Base-by-base conservation (phyloP, 2,797 vertebrate genomes). In the Halcyon badia region DNA sequence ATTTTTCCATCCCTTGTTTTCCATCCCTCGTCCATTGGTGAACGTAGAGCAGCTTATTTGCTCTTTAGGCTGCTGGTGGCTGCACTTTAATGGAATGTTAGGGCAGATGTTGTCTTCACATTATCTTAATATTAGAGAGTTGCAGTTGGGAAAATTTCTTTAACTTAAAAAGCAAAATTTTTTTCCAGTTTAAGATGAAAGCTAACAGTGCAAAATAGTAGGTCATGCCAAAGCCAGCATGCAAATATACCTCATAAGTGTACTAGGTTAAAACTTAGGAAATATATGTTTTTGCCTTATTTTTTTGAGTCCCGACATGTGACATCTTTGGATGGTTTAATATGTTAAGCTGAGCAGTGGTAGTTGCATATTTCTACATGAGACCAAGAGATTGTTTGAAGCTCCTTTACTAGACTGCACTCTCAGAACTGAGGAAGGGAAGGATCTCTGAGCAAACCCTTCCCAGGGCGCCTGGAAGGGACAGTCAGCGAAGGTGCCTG, bases 1-100 rank as follows among this genome's bases (percentile, higher is more conserved):
- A 69, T 78, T 84, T 96, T 90, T 89, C 94, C 89, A 84, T 61
- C 15, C 81, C 81, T 82, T 92, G 15, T 84, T 51, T 92, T 89
- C 95, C 87, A 84, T 65, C 15, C 81, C 81, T 69, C 89, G 17
- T 87, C 83, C 81, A 69, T 69, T 19, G 16, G 83, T 78, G 81
- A 79, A 11, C 19, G 58, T 66, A 72, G 54, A 89, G 44, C 3
- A 1, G 10, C 58, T 64, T 33, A 8, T 26, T 75, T 81, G 42
- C 35, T 87, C 68, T 61, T 79, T 33, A 76, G 68, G 41, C 51
- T 83, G 73, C 20, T 0, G 2, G n/a, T 80, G 31, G 30, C 30
- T 86, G 58, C 26, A 61, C 22, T 76, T 46, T 26, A 73, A 65
- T 33, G 20, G 52, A 87, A 4, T 54, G 13, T 91, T 33, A 46